These are phyloP conservation scores for Malurus cyaneus DNA, from an alignment of 2,113 vertebrate genomes.

Conservation along the genomic window DNA sequence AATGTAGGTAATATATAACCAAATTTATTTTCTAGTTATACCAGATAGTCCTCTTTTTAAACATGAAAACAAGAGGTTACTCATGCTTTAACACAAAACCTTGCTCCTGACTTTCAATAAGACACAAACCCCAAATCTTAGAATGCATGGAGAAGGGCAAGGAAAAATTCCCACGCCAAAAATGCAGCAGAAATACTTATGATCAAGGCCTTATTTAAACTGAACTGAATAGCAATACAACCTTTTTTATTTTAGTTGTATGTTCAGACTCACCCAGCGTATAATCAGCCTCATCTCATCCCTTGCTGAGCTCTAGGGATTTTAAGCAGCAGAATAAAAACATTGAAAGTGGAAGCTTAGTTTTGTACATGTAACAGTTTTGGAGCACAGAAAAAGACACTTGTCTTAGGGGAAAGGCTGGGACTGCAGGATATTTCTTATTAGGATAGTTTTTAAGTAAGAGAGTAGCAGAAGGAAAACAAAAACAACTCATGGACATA, in stretches of 20 bases:
- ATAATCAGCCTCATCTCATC: neutral
- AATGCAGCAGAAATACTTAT: neutral
- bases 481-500: neutral
- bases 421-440: neutral
- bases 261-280: neutral
- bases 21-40: neutral
- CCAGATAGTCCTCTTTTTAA: neutral
- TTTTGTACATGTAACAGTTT: neutral
- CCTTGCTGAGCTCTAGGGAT: neutral
- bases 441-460: neutral
- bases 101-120: neutral
- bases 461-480: neutral
- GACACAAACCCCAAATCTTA: neutral
- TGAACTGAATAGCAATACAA: neutral
- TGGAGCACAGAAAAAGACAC: neutral
- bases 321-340: neutral
- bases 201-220: neutral
- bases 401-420: neutral
- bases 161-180: neutral
- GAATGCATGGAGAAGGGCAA: no score
- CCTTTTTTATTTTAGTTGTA: neutral
- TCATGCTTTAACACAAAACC: neutral
- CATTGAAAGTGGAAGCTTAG: neutral
- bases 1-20: neutral
- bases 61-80: neutral